Conservation (phyloP, 2,888 invertebrate species). For the Mylabris sibirica region DNA sequence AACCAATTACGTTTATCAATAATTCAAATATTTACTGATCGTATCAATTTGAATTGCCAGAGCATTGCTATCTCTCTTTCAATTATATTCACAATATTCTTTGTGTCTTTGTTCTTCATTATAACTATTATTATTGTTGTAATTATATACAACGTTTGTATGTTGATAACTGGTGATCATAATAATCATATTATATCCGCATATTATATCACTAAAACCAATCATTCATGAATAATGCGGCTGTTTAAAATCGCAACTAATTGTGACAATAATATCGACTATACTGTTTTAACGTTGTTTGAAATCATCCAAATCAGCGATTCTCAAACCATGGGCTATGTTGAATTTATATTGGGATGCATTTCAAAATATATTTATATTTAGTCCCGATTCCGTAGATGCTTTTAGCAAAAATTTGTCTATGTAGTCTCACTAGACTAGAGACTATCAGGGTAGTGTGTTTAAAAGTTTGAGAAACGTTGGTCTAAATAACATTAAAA, state of each 20-base stretch:
- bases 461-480: too few relatives aligned
- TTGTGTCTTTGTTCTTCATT: neutral
- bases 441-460: too few relatives aligned
- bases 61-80: neutral
- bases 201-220: neutral
- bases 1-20: constrained; percentile 32
- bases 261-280: neutral
- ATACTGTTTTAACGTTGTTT: neutral
- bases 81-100: neutral
- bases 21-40: constrained; percentile 31
- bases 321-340: too few relatives aligned
- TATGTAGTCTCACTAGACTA: too few relatives aligned
- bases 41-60: constrained; percentile 18
- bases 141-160: neutral
- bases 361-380: too few relatives aligned
- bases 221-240: neutral
- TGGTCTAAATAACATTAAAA: too few relatives aligned
- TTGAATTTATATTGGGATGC: too few relatives aligned
- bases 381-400: too few relatives aligned
- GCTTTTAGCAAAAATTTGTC: too few relatives aligned
- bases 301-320: neutral
- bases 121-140: neutral
- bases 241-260: neutral
- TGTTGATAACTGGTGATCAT: neutral
- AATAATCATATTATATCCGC: neutral